Conservation (phyloP, 23 tunicate genomes). For the Ciona savignyi region DNA sequence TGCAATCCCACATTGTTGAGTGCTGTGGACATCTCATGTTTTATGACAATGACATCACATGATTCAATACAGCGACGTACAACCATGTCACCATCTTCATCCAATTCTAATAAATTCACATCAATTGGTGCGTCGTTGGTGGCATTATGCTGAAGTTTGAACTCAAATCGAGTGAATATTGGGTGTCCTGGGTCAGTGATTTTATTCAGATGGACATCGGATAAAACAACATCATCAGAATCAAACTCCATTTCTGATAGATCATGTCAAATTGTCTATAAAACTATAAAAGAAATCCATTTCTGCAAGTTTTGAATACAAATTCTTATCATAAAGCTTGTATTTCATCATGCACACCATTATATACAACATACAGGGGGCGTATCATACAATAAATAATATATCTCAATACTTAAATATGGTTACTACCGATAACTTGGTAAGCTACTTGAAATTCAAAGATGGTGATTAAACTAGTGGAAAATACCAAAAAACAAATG, state of each 20-base stretch:
- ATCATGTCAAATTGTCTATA: not conserved
- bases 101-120: too few relatives aligned
- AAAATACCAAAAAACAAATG: too few relatives aligned
- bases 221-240: constrained; percentile 25
- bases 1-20: constrained; percentile 52
- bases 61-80: not conserved
- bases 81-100: constrained; percentile 47
- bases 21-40: constrained; percentile 45
- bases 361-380: too few relatives aligned
- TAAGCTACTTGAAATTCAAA: too few relatives aligned
- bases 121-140: not conserved
- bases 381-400: too few relatives aligned
- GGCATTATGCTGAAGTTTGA: too few relatives aligned
- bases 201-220: constrained; percentile 45
- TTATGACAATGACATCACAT: constrained; percentile 31
- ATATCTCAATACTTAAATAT: too few relatives aligned
- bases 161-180: constrained; percentile 25
- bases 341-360: not conserved
- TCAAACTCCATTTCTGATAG: not conserved
- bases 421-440: too few relatives aligned
- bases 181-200: not conserved
- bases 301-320: not conserved
- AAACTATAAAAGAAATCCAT: too few relatives aligned
- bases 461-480: too few relatives aligned
- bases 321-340: not conserved